A percentile compares a stretch with the other conserved stretches of the same genome.
These are phyloP conservation scores for Rotaria macrura DNA, from an alignment of 2,888 invertebrate genomes.

Conservation along the genomic window DNA sequence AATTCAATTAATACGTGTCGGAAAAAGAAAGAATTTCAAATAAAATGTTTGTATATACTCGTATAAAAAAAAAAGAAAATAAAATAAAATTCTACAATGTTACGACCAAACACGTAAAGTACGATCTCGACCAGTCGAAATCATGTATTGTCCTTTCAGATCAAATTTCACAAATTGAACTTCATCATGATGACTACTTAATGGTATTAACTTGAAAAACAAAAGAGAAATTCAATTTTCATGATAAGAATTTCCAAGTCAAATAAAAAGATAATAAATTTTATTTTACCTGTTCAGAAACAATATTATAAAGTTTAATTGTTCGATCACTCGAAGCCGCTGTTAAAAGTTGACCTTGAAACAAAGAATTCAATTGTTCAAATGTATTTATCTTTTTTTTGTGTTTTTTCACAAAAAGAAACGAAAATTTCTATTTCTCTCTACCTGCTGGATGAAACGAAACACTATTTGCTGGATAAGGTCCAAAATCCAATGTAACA, in stretches of 20 bases:
- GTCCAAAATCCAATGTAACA: constrained; percentile 43
- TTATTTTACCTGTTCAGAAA: background rate
- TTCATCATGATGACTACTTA: constrained; percentile 49
- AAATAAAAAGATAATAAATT: background rate
- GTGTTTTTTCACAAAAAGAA: background rate
- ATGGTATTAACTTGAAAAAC: constrained; percentile 40
- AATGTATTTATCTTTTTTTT: too few relatives aligned
- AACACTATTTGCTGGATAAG: constrained; percentile 47
- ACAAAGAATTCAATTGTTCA: too few relatives aligned
- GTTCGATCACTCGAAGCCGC: background rate
- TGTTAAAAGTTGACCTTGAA: background rate
- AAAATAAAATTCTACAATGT: constrained; percentile 26
- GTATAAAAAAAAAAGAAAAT: background rate
- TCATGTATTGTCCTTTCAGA: constrained; percentile 27
- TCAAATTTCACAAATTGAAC: constrained; percentile 47
- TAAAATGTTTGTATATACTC: constrained; percentile 8
- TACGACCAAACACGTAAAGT: constrained; percentile 32
- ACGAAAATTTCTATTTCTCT: background rate
- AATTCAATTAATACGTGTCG: too few relatives aligned
- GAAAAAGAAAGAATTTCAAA: background rate
- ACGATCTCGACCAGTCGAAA: constrained; percentile 27
- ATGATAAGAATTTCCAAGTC: background rate
- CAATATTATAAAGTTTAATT: background rate
- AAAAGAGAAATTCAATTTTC: background rate
- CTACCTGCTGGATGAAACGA: constrained; percentile 47